Evolutionary conservation across 2,797 vertebrate genomes (phyloP).

Genomic region (Acanthopagrus latus): DNA sequence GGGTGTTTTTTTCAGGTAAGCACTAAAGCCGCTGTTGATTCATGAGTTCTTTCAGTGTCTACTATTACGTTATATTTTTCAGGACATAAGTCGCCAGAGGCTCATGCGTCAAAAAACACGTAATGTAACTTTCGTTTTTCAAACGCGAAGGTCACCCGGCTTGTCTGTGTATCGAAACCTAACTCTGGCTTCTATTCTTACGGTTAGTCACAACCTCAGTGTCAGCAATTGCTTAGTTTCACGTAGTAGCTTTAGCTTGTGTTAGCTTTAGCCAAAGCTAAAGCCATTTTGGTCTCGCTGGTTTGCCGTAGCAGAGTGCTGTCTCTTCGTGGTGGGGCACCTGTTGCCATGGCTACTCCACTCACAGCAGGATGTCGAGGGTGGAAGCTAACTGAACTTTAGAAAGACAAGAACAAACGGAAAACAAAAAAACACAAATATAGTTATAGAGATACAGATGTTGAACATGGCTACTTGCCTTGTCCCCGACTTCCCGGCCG

Average conservation of each 20-base stretch:
- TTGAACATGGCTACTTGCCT: slow-evolving; percentile 72
- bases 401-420: neutral
- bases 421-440: neutral
- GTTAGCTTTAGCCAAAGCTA: neutral
- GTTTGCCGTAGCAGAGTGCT: slow-evolving; percentile 53
- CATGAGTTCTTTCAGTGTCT: too few species aligned
- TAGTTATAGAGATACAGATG: neutral
- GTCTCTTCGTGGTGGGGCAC: neutral
- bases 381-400: neutral
- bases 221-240: neutral
- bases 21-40: neutral
- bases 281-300: neutral
- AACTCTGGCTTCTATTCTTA: neutral
- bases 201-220: accelerated
- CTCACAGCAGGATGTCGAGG: slow-evolving; percentile 15
- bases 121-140: neutral
- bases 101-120: neutral
- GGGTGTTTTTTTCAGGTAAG: slow-evolving; percentile 27
- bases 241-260: neutral
- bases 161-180: neutral
- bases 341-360: slow-evolving; percentile 55
- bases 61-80: neutral
- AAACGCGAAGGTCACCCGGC: neutral
- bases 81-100: accelerated
- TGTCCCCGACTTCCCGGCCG: slow-evolving; percentile 78